Evolutionary conservation across 1,140 invertebrate genomes (phyloP), one percentile per base, ranked within the genome.

Genomic region (Micrasema minimum): DNA sequence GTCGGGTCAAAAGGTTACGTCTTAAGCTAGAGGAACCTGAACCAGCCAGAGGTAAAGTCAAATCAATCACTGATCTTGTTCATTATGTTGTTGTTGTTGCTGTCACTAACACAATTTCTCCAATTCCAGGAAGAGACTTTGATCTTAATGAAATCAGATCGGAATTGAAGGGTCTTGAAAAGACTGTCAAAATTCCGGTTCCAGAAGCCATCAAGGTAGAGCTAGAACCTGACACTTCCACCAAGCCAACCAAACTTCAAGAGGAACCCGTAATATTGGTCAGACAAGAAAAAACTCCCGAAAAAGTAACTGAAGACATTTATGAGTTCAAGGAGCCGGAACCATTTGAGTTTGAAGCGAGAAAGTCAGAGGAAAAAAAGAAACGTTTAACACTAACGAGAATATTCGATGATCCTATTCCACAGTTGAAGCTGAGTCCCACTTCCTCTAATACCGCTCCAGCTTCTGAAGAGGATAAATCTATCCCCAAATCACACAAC

Each of bases 281-380:
- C 9, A 73, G 76, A 66, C 41, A 57, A 11, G 66, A 73, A 1
- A 82, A 83, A 66, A 76, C 77, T 0, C 70, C 78, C 12, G 82
- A 86, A 18, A 84, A 83, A 72, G 79, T 82, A 70, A 85, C 87
- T 5, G 90, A 91, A 75, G 93, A 94, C 80, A 89, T 94, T 77
- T 95, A 95, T 76, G 93, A 95, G 80, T 95, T 95, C 77, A 94
- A 94, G 80, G 93, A 95, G 82, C 92, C 92, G 0, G 93, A 95
- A 80, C 92, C 92, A 0, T 94, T 94, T 77, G 92, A 94, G 79
- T 90, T 93, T 75, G 91, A 93, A 80, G 87, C 90, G 9, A 86
- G 90, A 43, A 84, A 85, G 51, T 75, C 79, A 18, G 87, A 88
- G 75, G 87, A 88, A 65, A 88, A 88, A 73, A 87, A 87, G 77